A percentile compares a stretch with the other conserved stretches of the same genome.
These are phyloP conservation scores for Helogale parvula DNA, from an alignment of 2,113 vertebrate genomes.

Conservation along the genomic window DNA sequence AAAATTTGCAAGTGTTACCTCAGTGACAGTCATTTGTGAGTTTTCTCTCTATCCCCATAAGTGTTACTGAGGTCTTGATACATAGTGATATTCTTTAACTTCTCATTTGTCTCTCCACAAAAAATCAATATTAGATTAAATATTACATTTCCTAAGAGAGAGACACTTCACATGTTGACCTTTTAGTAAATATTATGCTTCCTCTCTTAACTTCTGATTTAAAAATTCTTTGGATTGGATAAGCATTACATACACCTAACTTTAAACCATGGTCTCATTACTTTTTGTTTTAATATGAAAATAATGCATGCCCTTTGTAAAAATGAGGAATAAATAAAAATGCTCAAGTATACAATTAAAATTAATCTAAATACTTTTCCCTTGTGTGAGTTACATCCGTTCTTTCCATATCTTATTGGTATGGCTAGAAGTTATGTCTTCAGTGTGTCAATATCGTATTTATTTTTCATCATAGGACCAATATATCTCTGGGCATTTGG, in stretches of 20 bases:
- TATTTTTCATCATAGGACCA: background rate
- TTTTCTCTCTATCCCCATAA: rapidly evolving
- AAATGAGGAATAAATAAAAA: background rate
- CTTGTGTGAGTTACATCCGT: background rate
- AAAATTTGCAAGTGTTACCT: background rate
- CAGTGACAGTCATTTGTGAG: background rate
- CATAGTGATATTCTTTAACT: background rate
- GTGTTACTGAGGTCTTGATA: background rate
- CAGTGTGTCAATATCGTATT: background rate
- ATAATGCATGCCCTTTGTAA: background rate
- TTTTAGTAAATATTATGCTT: background rate
- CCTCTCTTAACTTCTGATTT: background rate
- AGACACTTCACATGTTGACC: background rate
- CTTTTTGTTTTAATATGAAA: background rate
- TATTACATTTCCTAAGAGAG: background rate
- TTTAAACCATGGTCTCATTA: background rate
- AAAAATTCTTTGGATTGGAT: background rate
- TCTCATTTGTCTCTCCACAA: background rate
- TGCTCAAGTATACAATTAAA: background rate
- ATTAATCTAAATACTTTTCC: background rate
- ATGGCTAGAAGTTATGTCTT: background rate
- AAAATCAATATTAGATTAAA: background rate
- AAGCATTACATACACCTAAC: background rate
- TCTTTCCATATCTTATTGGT: background rate
- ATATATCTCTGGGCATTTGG: background rate